Conservation (phyloP, 2,888 invertebrate species). For the Parnassius orleans region DNA sequence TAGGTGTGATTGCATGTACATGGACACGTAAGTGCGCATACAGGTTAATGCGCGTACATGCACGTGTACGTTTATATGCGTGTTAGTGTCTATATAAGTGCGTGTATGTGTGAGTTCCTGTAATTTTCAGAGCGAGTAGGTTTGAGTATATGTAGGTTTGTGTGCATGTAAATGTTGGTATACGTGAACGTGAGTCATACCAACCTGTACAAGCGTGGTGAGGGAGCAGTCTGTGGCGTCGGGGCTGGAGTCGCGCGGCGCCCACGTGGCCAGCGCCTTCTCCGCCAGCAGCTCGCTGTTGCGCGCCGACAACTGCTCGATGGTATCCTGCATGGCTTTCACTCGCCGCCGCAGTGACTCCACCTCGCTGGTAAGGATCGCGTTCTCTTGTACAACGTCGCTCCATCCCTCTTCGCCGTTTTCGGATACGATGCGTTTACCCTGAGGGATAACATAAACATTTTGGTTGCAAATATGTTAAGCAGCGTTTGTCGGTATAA, state of each 20-base stretch:
- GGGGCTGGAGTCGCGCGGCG: conserved; percentile 61
- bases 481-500: too few relatives aligned
- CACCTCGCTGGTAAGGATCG: conserved; percentile 93
- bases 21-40: too few relatives aligned
- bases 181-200: too few relatives aligned
- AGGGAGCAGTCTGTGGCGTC: conserved; percentile 67
- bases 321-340: conserved; percentile 97
- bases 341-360: conserved; percentile 92
- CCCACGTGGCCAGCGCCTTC: conserved; percentile 86
- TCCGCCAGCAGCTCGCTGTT: conserved; percentile 91
- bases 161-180: too few relatives aligned
- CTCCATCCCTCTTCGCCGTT: conserved; percentile 94
- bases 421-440: conserved; percentile 91
- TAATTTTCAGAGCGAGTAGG: too few relatives aligned
- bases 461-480: too few relatives aligned
- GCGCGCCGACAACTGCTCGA: conserved; percentile 90
- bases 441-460: conserved; percentile 70
- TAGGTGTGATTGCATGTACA: too few relatives aligned
- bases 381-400: conserved; percentile 98
- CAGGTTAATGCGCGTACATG: too few relatives aligned
- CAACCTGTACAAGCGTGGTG: conserved; percentile 78
- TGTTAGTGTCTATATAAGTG: too few relatives aligned
- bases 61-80: too few relatives aligned
- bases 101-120: too few relatives aligned
- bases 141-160: too few relatives aligned